A percentile compares a stretch with the other conserved stretches of the same genome.
Evolutionary conservation across 1,140 invertebrate genomes (phyloP).

Genomic region (Cyclargus thomasi): DNA sequence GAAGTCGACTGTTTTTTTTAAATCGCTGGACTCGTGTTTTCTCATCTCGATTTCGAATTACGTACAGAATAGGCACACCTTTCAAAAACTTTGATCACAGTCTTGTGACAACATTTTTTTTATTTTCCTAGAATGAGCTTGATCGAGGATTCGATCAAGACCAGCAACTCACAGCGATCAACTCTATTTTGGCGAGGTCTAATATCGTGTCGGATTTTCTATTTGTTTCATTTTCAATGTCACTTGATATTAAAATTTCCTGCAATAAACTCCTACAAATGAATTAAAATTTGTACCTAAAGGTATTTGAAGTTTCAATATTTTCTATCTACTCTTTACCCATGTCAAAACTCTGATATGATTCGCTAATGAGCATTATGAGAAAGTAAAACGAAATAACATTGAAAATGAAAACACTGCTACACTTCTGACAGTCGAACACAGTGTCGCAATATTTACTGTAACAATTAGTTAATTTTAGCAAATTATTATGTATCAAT

Average conservation of each 20-base stretch:
- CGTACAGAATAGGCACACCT: too few relatives aligned
- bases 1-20: background rate
- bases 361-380: background rate
- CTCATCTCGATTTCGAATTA: background rate
- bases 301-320: background rate
- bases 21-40: background rate
- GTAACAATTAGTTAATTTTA: conserved; percentile 25
- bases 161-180: conserved; percentile 15
- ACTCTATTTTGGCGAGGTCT: background rate
- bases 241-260: conserved; percentile 2
- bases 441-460: conserved; percentile 26
- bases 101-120: too few relatives aligned
- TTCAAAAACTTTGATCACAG: too few relatives aligned
- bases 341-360: conserved; percentile 5
- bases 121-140: too few relatives aligned
- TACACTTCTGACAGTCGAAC: conserved; percentile 14
- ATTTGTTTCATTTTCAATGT: conserved; percentile 13
- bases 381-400: conserved; percentile 1
- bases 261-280: background rate
- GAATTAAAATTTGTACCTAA: conserved; percentile 1
- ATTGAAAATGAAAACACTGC: conserved; percentile 23
- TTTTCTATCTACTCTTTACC: background rate
- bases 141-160: too few relatives aligned
- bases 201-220: conserved; percentile 9
- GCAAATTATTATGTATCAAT: conserved; percentile 29